These are phyloP conservation scores for Drosophila tani DNA, from an alignment of 1,140 invertebrate species.

Conservation along the genomic window DNA sequence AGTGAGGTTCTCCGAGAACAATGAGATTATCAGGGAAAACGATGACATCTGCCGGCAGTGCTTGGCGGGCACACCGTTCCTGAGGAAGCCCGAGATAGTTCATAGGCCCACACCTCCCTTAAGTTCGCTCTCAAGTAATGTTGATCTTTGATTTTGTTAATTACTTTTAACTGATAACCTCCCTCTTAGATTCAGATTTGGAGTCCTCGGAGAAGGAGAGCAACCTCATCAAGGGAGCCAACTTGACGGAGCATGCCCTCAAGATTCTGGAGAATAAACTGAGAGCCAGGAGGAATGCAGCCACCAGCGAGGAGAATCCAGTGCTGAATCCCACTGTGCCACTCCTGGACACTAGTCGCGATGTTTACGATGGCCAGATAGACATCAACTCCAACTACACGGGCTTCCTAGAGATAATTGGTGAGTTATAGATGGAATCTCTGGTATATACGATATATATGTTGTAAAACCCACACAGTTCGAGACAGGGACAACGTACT, in stretches of 20 bases:
- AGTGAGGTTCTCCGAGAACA: slow-evolving; percentile 64
- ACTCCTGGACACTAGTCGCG: slow-evolving; percentile 31
- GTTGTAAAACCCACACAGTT: slow-evolving; percentile 40
- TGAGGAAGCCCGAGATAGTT: slow-evolving; percentile 31
- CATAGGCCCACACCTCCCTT: slow-evolving; percentile 24
- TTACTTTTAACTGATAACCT: neutral
- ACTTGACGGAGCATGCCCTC: slow-evolving; percentile 72
- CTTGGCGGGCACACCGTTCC: slow-evolving; percentile 55
- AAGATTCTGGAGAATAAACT: slow-evolving; percentile 73
- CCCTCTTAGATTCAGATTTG: slow-evolving; percentile 28
- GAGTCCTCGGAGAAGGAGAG: slow-evolving; percentile 56
- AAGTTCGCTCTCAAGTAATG: slow-evolving; percentile 30
- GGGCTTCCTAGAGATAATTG: slow-evolving; percentile 92
- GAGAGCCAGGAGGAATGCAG: slow-evolving; percentile 65
- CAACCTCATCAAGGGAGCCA: slow-evolving; percentile 63
- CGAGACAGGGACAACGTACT: slow-evolving; percentile 75
- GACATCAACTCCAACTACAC: slow-evolving; percentile 92
- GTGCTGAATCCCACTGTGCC: slow-evolving; percentile 34
- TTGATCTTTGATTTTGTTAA: neutral
- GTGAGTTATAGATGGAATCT: slow-evolving; percentile 82
- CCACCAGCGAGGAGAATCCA: slow-evolving; percentile 28
- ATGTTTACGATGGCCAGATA: slow-evolving; percentile 89
- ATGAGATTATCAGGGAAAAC: slow-evolving; percentile 62
- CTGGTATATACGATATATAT: neutral
- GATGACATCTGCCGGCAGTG: slow-evolving; percentile 70